Evolutionary conservation across 2,113 vertebrate genomes (phyloP), one percentile per base, ranked within the genome.

Genomic region (Gorsachius goisagi): DNA sequence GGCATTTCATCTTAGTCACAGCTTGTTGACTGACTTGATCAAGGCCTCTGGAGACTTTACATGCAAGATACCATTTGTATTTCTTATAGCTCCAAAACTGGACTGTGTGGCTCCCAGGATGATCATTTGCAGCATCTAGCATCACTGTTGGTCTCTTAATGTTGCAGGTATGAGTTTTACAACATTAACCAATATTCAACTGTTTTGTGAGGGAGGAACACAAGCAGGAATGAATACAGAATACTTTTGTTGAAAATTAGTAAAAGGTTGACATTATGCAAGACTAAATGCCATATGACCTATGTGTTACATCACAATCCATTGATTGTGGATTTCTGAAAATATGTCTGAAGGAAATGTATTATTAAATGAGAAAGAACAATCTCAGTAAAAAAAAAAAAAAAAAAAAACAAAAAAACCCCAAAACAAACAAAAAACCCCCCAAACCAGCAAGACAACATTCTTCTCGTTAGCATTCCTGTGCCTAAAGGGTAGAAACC

Each of bases 1-100:
- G 85, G 62, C 35, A 59, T 92, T 92, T 87, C 27, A 93, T 89
- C 69, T 90, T 56, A n/a, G 60, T 78, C 92, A 91, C 85, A 95
- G 86, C 73, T 93, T 91, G 82, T 32, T 94, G 88, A 90, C 64
- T 50, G 80, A 62, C 66, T 90, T 63, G 59, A 75, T 84, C 64
- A 67, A 87, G 50, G 80, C 56, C 52, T 77, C 22, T 7, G 35
- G 69, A 87, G 56, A 37, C 44, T 55, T 84, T 9, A 59, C 47
- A 22, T 15, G 52, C 60, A 80, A 71, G 76, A 37, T 3, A 53
- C 26, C n/a, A 30, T 71, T 59, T 94, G 19, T 87, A 37, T 82
- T 89, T 95, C 80, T 72, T 78, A 55, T 60, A 88, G 90, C 49
- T 92, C 79, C 66, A n/a, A 30, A 83, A 72, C 66, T 14, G 33